Percentiles rank a stretch among this genome's conserved stretches.
Evolutionary conservation across 1,140 invertebrate species (phyloP).

Genomic region (Littorina saxatilis): DNA sequence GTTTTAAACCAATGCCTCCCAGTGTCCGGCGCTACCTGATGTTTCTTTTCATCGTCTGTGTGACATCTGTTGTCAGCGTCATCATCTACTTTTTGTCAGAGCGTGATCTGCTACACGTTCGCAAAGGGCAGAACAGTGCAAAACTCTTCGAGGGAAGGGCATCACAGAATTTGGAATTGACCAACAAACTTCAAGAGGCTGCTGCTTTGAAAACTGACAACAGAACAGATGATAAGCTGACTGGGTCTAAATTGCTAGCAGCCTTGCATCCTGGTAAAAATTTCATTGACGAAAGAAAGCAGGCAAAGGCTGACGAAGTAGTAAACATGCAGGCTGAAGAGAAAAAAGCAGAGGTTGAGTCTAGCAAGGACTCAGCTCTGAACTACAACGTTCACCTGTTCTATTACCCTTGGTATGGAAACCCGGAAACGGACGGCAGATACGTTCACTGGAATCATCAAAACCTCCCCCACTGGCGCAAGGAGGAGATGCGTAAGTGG

Average conservation of each 20-base stretch:
- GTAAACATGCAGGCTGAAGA: too few species aligned
- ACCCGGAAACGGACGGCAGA: slow-evolving; percentile 71
- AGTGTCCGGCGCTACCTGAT: slow-evolving; percentile 6
- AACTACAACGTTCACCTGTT: slow-evolving; percentile 76
- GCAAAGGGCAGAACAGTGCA: background rate
- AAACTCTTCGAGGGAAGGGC: background rate
- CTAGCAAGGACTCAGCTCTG: too few species aligned
- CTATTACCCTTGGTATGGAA: slow-evolving; percentile 79
- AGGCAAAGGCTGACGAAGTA: too few species aligned
- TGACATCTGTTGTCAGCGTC: background rate
- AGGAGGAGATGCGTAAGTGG: slow-evolving; percentile 64
- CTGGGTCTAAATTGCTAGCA: too few species aligned
- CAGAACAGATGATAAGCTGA: background rate
- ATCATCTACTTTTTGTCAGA: slow-evolving; percentile 5
- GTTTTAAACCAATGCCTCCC: background rate
- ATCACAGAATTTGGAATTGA: background rate
- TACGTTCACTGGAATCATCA: slow-evolving; percentile 78
- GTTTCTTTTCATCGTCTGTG: background rate
- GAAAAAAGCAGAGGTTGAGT: too few species aligned
- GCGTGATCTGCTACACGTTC: background rate
- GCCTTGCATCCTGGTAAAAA: too few species aligned
- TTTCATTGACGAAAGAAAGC: too few species aligned
- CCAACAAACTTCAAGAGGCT: background rate
- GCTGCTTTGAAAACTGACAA: background rate
- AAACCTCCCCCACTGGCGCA: slow-evolving; percentile 75